These are phyloP conservation scores for Drosophila hawaiiensis DNA, from an alignment of 2,888 invertebrate species.

Conservation along the genomic window DNA sequence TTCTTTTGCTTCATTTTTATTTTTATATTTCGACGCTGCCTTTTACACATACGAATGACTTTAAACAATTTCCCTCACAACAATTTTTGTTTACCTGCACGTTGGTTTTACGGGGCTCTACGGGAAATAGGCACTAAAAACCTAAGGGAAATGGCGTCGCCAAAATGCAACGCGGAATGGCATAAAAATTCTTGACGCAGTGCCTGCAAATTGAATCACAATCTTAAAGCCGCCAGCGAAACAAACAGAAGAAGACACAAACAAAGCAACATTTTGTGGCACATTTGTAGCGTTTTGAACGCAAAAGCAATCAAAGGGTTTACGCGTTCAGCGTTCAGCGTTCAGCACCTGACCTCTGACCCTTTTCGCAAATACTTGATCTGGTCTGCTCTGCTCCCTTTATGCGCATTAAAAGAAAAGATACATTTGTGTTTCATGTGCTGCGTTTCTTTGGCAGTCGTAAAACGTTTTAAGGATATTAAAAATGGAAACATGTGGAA, in stretches of 20 bases:
- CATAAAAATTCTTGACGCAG: constrained; percentile 67
- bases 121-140: constrained; percentile 68
- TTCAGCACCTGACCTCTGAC: constrained; percentile 26
- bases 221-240: constrained; percentile 35
- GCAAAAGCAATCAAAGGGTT: constrained; percentile 37
- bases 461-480: constrained; percentile 72
- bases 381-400: constrained; percentile 43
- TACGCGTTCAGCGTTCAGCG: background rate
- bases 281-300: constrained; percentile 9
- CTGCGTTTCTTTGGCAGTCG: constrained; percentile 58
- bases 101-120: constrained; percentile 48
- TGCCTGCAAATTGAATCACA: constrained; percentile 62
- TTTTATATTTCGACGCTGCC: constrained; percentile 36
- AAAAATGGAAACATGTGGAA: constrained; percentile 61
- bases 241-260: background rate
- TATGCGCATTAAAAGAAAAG: constrained; percentile 59
- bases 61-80: constrained; percentile 63
- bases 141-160: constrained; percentile 55
- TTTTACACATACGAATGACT: constrained; percentile 71
- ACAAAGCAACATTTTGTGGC: constrained; percentile 6
- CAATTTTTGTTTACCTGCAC: constrained; percentile 44
- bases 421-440: constrained; percentile 67
- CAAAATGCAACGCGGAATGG: constrained; percentile 55
- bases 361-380: constrained; percentile 7
- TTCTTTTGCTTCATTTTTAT: constrained; percentile 1